Conservation (phyloP, 1,140 invertebrate species). For the Bombus turneri region DNA sequence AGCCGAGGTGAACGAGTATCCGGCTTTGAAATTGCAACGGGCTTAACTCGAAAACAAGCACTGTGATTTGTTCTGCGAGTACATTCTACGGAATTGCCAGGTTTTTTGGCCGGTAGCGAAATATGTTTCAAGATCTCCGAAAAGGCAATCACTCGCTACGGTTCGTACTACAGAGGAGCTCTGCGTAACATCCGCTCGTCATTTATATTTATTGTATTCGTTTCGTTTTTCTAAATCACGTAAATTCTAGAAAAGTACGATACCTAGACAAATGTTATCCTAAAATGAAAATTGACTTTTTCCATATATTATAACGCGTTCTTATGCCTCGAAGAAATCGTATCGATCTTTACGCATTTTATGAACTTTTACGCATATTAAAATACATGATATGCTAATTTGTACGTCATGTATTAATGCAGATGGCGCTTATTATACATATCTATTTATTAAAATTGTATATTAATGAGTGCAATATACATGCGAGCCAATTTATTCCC, state of each 20-base stretch:
- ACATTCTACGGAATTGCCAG: slow-evolving; percentile 21
- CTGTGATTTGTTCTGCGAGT: slow-evolving; percentile 46
- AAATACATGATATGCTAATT: not conserved
- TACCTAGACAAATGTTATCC: not conserved
- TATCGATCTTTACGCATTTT: not conserved
- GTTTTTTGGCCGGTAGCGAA: slow-evolving; percentile 9
- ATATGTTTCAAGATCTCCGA: slow-evolving; percentile 18
- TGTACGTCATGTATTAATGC: not conserved
- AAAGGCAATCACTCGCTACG: not conserved
- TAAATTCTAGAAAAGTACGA: not conserved
- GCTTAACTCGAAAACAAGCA: slow-evolving; percentile 49
- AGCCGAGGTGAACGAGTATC: slow-evolving; percentile 29
- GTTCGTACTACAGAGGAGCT: not conserved
- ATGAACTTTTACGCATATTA: not conserved
- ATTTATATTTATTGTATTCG: not conserved
- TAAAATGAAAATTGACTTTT: not conserved
- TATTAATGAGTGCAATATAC: not conserved
- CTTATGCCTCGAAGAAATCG: not conserved
- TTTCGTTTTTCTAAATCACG: not conserved
- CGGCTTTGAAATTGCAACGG: slow-evolving; percentile 42
- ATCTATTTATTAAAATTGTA: not conserved
- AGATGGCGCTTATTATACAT: not conserved
- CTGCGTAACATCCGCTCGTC: not conserved
- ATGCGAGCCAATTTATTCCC: not conserved
- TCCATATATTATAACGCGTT: not conserved